Evolutionary conservation across 2,113 vertebrate species (phyloP).

Genomic region (Rissa tridactyla): DNA sequence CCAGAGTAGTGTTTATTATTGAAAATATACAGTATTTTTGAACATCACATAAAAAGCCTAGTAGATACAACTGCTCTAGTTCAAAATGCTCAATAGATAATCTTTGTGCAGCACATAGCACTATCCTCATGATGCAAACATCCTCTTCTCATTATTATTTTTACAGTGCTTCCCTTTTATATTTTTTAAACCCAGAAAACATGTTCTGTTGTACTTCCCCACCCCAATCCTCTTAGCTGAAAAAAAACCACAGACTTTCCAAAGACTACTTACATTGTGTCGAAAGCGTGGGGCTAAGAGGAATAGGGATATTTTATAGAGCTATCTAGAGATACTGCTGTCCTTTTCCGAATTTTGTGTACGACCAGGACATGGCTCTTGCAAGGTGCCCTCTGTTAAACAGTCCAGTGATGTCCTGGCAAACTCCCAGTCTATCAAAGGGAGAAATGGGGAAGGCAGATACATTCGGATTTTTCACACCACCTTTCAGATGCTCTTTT

Average conservation of each 20-base stretch:
- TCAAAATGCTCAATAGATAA: slow-evolving; percentile 37
- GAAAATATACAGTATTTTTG: slow-evolving; percentile 72
- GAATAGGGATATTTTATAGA: neutral
- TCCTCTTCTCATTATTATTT: neutral
- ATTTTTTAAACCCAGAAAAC: neutral
- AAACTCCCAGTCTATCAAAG: neutral
- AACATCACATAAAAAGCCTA: slow-evolving; percentile 69
- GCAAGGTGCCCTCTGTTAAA: neutral
- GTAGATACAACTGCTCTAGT: slow-evolving; percentile 26
- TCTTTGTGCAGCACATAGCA: slow-evolving; percentile 18
- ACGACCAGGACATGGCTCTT: neutral
- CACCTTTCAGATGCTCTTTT: neutral
- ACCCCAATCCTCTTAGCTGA: neutral
- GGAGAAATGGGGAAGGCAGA: neutral
- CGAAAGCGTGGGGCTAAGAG: neutral
- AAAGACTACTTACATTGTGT: neutral
- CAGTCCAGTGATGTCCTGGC: neutral
- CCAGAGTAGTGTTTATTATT: slow-evolving; percentile 70
- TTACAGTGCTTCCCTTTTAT: slow-evolving; percentile 40
- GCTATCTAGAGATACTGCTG: neutral
- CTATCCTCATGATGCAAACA: neutral
- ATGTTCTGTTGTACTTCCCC: neutral
- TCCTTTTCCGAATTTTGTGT: neutral
- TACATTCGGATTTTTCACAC: neutral
- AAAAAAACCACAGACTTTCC: neutral